Evolutionary conservation across 2,113 vertebrate species (phyloP).

Genomic region (Maylandia zebra): DNA sequence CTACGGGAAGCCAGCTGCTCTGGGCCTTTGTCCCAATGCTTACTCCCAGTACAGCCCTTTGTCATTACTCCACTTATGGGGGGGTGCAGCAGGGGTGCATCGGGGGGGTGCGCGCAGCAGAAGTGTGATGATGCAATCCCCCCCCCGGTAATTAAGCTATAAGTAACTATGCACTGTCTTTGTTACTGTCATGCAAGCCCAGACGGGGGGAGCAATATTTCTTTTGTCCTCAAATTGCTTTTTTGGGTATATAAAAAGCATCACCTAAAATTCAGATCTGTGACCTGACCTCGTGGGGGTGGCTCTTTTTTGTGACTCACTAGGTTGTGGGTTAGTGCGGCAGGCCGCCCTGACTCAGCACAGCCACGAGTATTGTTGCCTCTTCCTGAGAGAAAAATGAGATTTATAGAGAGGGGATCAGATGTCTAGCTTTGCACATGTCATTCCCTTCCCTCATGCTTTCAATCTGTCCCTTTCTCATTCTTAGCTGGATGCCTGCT

Average conservation of each 20-base stretch:
- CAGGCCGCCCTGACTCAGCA: conserved; percentile 50
- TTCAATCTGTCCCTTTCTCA: conserved; percentile 47
- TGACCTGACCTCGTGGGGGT: not conserved
- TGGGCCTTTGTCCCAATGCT: conserved; percentile 54
- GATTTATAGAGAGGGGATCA: conserved; percentile 41
- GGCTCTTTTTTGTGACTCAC: conserved; percentile 22
- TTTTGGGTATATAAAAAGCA: not conserved
- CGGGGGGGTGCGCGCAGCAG: not conserved
- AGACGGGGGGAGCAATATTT: no score
- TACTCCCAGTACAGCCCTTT: conserved; percentile 51
- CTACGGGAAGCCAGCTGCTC: conserved; percentile 58
- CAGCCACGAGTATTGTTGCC: conserved; percentile 39
- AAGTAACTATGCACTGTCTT: no score
- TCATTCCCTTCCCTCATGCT: conserved; percentile 43
- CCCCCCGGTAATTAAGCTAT: no score
- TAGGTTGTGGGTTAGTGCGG: conserved; percentile 17
- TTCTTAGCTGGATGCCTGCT: conserved; percentile 34
- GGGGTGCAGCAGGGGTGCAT: not conserved
- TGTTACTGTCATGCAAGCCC: not conserved
- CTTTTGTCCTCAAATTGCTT: not conserved
- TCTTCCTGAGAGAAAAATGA: conserved; percentile 31
- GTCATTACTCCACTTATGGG: conserved; percentile 31
- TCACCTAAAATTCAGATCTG: not conserved
- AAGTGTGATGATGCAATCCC: no score
- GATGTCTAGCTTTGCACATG: conserved; percentile 49